Percentiles rank a stretch among this genome's conserved stretches.
These are phyloP conservation scores for Melanotaenia duboulayi DNA, from an alignment of 2,113 vertebrate species.

Conservation along the genomic window DNA sequence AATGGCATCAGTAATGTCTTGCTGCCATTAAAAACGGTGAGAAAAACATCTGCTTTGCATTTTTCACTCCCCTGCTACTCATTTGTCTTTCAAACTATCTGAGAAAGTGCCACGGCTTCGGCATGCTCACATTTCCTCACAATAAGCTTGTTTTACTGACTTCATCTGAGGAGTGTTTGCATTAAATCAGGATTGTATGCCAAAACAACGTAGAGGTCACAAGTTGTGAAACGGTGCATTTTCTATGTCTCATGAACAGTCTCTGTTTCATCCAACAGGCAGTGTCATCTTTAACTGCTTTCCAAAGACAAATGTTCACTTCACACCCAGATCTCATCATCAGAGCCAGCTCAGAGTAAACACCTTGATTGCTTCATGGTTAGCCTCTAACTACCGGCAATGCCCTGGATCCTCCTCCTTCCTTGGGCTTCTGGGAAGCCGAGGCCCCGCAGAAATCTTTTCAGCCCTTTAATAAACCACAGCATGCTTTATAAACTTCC, in stretches of 20 bases:
- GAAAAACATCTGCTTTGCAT: slow-evolving; percentile 87
- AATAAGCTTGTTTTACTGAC: slow-evolving; percentile 64
- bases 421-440: slow-evolving; percentile 59
- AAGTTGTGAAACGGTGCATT: neutral
- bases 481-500: slow-evolving; percentile 80
- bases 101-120: slow-evolving; percentile 63
- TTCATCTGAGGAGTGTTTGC: slow-evolving; percentile 23
- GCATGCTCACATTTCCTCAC: slow-evolving; percentile 65
- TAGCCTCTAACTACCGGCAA: slow-evolving; percentile 55
- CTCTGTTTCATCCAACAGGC: slow-evolving; percentile 12
- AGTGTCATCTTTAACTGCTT: slow-evolving; percentile 15
- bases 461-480: slow-evolving; percentile 78
- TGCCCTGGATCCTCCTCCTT: slow-evolving; percentile 52
- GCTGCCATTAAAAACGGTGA: slow-evolving; percentile 80
- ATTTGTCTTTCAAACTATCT: slow-evolving; percentile 78
- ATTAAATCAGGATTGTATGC: slow-evolving; percentile 27
- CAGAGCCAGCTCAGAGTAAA: slow-evolving; percentile 64
- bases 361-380: slow-evolving; percentile 72
- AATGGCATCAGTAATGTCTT: slow-evolving; percentile 94
- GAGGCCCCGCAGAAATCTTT: slow-evolving; percentile 70
- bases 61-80: slow-evolving; percentile 81
- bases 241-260: neutral
- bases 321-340: slow-evolving; percentile 60
- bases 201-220: slow-evolving; percentile 34
- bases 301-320: slow-evolving; percentile 38